Base-by-base conservation (phyloP, 2,113 vertebrate species). In the Hemicordylus capensis region DNA sequence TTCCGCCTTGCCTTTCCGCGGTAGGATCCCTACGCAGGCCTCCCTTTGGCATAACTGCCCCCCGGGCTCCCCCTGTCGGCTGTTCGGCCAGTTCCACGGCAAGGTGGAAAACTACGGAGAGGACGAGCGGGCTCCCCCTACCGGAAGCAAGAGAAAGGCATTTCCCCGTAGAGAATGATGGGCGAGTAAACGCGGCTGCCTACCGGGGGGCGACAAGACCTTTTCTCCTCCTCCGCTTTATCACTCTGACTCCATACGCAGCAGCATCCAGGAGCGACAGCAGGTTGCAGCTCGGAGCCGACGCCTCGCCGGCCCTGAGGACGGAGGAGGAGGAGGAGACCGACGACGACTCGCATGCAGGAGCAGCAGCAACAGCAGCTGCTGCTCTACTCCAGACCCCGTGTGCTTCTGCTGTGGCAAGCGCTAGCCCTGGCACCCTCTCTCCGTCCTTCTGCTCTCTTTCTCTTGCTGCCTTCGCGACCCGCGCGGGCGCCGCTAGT, bases 81-180 rank as follows among this genome's bases (percentile, higher is more conserved):
- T 54, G 31, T 56, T n/a, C 24, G 39, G 1, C 76, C 39, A 10
- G 46, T 26, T 58, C 17, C 70, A 46, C 51, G 5, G 20, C 12
- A 4, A 3, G 22, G 75, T 73, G 64, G 75, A 19, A 34, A 8
- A 56, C 37, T 8, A 5, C 3, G 24, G 48, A 44, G 61, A 28
- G 59, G 8, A 79, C 14, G 42, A 20, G 20, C 64, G 15, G 67
- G 51, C 72, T 37, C 85, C 79, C 80, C 73, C 82, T 66, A 2
- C 0, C 1, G 59, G 84, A 3, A 6, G 4, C 31, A 26, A 3
- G 22, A 4, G 26, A 54, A 64, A 75, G 80, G 87, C 89, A 80
- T 79, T 90, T 58, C 15, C 79, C 89, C 69, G 17, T 12, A 6
- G 82, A 58, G 74, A 83, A 48, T n/a, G n/a, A n/a, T 26, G 83